Conservation (phyloP, 1,140 invertebrate species). For the Cyrtorhinus lividipennis region DNA sequence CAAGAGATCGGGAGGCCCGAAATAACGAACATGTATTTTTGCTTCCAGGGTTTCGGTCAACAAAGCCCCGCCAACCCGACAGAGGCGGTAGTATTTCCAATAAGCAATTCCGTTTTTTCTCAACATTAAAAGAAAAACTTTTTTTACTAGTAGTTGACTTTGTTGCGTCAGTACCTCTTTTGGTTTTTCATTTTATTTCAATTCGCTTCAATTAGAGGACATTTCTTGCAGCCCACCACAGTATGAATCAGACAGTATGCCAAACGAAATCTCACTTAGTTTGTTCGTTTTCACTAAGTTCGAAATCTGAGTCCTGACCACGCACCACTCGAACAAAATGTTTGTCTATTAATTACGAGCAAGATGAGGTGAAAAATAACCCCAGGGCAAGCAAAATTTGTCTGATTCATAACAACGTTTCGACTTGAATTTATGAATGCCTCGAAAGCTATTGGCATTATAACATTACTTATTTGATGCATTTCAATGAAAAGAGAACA, state of each 20-base stretch:
- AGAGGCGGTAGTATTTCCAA: constrained; percentile 36
- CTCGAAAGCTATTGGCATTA: neutral
- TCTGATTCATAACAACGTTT: constrained; percentile 14
- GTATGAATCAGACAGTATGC: constrained; percentile 16
- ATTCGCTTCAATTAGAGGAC: constrained; percentile 13
- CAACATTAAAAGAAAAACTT: neutral
- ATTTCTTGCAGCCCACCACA: constrained; percentile 12
- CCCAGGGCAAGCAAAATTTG: too few relatives aligned
- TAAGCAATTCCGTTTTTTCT: constrained; percentile 26
- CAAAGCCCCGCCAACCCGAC: constrained; percentile 42
- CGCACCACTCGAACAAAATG: too few relatives aligned
- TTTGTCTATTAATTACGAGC: too few relatives aligned
- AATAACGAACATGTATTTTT: constrained; percentile 3
- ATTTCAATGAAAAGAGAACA: too few relatives aligned
- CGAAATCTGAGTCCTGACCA: too few relatives aligned
- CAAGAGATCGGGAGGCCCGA: neutral
- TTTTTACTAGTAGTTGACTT: constrained; percentile 19
- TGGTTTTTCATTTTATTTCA: constrained; percentile 1
- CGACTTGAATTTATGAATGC: neutral
- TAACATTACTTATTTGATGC: too few relatives aligned
- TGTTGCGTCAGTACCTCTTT: constrained; percentile 20
- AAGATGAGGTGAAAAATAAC: too few relatives aligned
- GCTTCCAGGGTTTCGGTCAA: constrained; percentile 45
- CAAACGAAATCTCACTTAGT: neutral
- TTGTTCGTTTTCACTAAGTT: too few relatives aligned